These are phyloP conservation scores for Xylocampa areola DNA, from an alignment of 2,888 invertebrate genomes.

Conservation along the genomic window DNA sequence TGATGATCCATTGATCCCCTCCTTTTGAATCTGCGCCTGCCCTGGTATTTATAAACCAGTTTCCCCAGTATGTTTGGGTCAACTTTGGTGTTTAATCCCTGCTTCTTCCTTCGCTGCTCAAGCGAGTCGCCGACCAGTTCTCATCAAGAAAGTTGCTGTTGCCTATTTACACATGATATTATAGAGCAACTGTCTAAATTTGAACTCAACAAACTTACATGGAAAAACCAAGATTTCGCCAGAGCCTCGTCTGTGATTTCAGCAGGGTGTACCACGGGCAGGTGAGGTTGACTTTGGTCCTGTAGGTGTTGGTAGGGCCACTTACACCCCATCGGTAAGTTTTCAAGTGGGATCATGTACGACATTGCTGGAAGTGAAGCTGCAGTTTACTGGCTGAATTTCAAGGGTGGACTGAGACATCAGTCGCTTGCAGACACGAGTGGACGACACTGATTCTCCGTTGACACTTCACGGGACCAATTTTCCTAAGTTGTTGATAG, in stretches of 20 bases:
- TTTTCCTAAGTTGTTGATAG: too few relatives aligned
- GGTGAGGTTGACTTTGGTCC: conserved; percentile 42
- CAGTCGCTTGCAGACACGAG: too few relatives aligned
- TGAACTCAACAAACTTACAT: too few relatives aligned
- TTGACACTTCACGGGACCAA: too few relatives aligned
- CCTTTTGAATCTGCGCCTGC: conserved; percentile 14
- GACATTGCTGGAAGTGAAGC: conserved; percentile 2
- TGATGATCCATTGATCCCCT: neutral
- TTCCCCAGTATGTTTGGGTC: neutral
- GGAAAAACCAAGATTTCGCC: conserved; percentile 6
- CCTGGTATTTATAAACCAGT: too few relatives aligned
- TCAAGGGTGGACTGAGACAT: too few relatives aligned
- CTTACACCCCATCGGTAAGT: conserved; percentile 34
- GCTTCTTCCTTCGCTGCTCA: too few relatives aligned
- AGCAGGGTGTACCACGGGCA: conserved; percentile 47
- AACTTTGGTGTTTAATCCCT: neutral
- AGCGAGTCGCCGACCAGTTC: too few relatives aligned
- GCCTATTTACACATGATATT: too few relatives aligned
- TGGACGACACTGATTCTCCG: too few relatives aligned
- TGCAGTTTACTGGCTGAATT: neutral
- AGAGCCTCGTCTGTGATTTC: conserved; percentile 33
- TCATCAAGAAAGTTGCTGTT: too few relatives aligned
- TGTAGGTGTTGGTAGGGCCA: conserved; percentile 10
- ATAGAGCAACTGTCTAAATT: too few relatives aligned
- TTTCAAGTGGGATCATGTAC: neutral